Evolutionary conservation across 2,888 invertebrate species (phyloP).

Genomic region (Unio pictorum): DNA sequence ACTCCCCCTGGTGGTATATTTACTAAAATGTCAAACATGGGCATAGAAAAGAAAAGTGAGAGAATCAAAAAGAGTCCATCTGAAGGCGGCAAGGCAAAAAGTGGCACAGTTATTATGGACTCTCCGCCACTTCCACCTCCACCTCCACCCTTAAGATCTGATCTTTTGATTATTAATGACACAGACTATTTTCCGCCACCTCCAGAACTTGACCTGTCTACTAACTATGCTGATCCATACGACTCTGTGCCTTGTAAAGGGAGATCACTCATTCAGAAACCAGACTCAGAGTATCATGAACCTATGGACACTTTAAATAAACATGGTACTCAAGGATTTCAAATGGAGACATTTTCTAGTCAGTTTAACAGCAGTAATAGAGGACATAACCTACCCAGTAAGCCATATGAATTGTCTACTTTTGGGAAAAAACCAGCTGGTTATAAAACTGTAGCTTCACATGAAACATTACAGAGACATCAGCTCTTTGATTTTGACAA

Average conservation of each 20-base stretch:
- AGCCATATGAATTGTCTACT: too few species aligned
- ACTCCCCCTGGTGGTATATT: constrained; percentile 22
- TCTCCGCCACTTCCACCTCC: constrained; percentile 31
- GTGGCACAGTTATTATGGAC: constrained; percentile 9
- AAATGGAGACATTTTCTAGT: too few species aligned
- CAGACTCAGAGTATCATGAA: constrained; percentile 22
- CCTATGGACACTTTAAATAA: constrained; percentile 18
- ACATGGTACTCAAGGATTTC: too few species aligned
- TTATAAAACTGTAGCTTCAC: too few species aligned
- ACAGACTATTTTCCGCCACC: constrained; percentile 7
- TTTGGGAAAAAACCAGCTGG: too few species aligned
- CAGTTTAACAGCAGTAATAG: too few species aligned
- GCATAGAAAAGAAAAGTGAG: constrained; percentile 22
- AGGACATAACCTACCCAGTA: too few species aligned
- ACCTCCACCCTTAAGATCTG: constrained; percentile 31
- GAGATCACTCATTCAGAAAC: constrained; percentile 1
- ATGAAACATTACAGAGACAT: too few species aligned
- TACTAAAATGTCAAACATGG: not conserved
- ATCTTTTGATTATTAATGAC: constrained; percentile 14
- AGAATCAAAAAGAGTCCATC: constrained; percentile 14
- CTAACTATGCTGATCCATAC: constrained; percentile 30
- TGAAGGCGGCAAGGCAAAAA: constrained; percentile 1
- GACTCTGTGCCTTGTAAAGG: constrained; percentile 17
- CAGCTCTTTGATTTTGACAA: too few species aligned
- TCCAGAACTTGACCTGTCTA: constrained; percentile 4